phyloP scores from a whole-genome alignment of 2,888 invertebrate species.

The Ypsolopha sequella region DNA sequence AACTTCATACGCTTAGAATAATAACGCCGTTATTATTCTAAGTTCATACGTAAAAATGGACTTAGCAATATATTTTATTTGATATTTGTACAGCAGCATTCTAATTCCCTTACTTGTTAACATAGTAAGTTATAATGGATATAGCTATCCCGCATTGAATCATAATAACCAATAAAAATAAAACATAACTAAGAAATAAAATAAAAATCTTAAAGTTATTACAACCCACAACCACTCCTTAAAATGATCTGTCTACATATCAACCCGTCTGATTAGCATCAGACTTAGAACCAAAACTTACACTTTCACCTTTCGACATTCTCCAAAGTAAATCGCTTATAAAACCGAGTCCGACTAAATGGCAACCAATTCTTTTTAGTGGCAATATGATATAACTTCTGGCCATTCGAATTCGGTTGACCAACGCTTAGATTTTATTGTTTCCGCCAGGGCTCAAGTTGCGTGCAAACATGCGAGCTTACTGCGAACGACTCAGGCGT shows the following conservation, averaged over 20 bases:
- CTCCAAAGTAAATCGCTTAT: background rate
- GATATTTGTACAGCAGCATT: no score
- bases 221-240: background rate
- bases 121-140: no score
- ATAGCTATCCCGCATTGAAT: background rate
- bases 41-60: no score
- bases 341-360: background rate
- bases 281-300: background rate
- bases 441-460: constrained; percentile 21
- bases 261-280: background rate
- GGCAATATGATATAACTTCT: background rate
- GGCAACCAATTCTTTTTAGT: background rate
- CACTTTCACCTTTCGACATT: constrained; percentile 1
- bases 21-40: no score
- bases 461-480: constrained; percentile 35
- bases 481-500: constrained; percentile 28
- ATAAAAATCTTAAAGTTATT: background rate
- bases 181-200: background rate
- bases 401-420: constrained; percentile 11
- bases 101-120: no score
- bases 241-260: background rate
- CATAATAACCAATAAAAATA: background rate
- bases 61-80: no score
- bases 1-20: no score
- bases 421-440: constrained; percentile 16